These are phyloP conservation scores for Plumapathes pennacea DNA, from an alignment of 92 coral and sea anemone genomes.

Conservation along the genomic window DNA sequence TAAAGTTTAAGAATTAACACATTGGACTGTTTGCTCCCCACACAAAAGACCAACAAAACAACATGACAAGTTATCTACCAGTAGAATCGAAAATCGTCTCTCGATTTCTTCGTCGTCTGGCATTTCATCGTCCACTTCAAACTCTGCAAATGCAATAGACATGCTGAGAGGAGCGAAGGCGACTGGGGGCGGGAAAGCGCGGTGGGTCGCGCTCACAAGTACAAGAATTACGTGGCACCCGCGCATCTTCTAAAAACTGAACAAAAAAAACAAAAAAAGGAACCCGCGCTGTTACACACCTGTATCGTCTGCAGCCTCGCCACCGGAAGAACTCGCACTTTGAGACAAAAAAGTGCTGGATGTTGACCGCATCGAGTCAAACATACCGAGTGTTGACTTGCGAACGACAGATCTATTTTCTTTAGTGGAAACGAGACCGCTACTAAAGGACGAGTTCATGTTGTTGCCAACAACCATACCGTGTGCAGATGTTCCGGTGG, in stretches of 20 bases:
- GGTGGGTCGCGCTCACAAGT: constrained; percentile 1
- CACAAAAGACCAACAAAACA: no score
- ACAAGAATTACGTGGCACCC: neutral
- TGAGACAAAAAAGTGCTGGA: constrained; percentile 59
- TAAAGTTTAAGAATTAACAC: neutral
- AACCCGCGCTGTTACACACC: constrained; percentile 16
- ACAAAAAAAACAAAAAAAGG: constrained; percentile 1
- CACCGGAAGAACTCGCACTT: constrained; percentile 83
- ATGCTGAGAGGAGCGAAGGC: neutral
- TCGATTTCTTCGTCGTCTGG: constrained; percentile 97
- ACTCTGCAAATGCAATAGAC: constrained; percentile 65
- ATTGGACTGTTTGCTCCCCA: no score
- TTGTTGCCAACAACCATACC: no score
- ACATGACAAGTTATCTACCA: constrained; percentile 70
- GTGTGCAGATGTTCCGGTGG: no score
- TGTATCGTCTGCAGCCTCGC: constrained; percentile 74
- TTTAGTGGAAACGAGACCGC: no score
- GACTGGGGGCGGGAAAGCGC: neutral
- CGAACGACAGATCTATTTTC: no score
- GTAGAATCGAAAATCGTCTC: constrained; percentile 70
- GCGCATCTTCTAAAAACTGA: neutral
- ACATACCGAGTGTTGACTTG: constrained; percentile 57
- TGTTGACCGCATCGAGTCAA: constrained; percentile 80
- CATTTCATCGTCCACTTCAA: constrained; percentile 90
- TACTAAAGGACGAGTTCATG: no score